Base-by-base conservation (phyloP, 2,888 invertebrate species). In the Nomada fabriciana region DNA sequence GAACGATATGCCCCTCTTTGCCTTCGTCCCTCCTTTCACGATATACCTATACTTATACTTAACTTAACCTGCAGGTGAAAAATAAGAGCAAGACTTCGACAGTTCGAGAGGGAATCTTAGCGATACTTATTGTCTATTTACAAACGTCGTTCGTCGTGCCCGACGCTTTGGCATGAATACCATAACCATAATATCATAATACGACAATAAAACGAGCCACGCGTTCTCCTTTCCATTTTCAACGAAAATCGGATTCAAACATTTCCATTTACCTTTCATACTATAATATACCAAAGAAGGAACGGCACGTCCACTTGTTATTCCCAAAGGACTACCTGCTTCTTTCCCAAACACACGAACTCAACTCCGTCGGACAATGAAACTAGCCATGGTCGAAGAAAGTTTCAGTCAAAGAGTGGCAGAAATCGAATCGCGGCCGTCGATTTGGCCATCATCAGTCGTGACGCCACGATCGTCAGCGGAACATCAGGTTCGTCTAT, bases 101-200 rank as follows among this genome's bases (percentile, higher is more conserved):
- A 67, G 43, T 57, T 73, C 52, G 50, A 69, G 60, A 50, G 42
- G 76, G 74, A 68, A 76, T 67, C 86, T 88, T 88, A 89, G 84
- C 63, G 78, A 71, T 86, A 87, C 77, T 89, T 89, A 89, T 89
- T 89, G 89, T 89, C 89, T 89, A 89, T 89, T 80, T 89, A 89
- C 89, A 89, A 86, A 86, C 88, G 83, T 86, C 83, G 53, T 61
- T 65, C 59, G 61, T 60, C 70, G 68, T 65, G 65, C 61, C 69
- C 52, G 79, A 76, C 83, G 80, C 57, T 73, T 86, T 85, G 86
- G 85, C 87, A 80, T 69, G 53, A 63, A 20, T 75, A 36, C 36
- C 63, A 15, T 13, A 43, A 67, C 60, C 70, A 36, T 36, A 55
- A 18, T 55, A 63, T 36, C 75, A 29, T 52, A 25, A 52, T 10